Evolutionary conservation across 2,888 invertebrate genomes (phyloP).

Genomic region (Cryptosula pallasiana): DNA sequence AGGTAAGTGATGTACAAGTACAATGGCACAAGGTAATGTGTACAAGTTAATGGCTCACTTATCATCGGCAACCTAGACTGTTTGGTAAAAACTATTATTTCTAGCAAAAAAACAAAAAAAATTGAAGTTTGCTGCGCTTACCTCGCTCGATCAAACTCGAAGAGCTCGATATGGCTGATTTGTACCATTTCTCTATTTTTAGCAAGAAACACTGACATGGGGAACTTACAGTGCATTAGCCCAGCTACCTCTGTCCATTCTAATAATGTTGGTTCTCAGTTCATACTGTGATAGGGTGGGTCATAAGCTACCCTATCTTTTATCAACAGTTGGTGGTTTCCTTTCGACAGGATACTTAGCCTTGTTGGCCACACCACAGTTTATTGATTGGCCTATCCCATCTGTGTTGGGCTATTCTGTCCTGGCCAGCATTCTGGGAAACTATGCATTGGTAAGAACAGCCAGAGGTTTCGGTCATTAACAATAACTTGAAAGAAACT

Average conservation of each 20-base stretch:
- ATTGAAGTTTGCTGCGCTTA: too few species aligned
- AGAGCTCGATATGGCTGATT: too few species aligned
- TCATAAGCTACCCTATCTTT: conserved; percentile 9
- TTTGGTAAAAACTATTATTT: too few species aligned
- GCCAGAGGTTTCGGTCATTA: too few species aligned
- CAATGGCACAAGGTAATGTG: too few species aligned
- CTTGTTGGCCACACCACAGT: background rate
- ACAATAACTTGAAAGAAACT: too few species aligned
- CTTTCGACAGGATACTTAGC: background rate
- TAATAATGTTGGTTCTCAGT: background rate
- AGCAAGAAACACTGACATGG: background rate
- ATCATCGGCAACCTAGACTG: too few species aligned
- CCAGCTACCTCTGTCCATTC: background rate
- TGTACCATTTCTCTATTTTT: too few species aligned
- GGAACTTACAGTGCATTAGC: background rate
- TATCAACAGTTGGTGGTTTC: background rate
- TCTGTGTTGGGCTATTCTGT: background rate
- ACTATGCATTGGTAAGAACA: background rate
- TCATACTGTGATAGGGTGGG: conserved; percentile 19
- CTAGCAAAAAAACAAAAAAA: too few species aligned
- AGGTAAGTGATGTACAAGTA: too few species aligned
- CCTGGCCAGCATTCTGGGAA: background rate
- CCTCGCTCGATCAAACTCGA: too few species aligned
- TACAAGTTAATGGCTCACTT: too few species aligned
- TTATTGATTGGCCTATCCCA: background rate